These are phyloP conservation scores for Hedya salicella DNA, from an alignment of 2,888 invertebrate species.

Conservation along the genomic window DNA sequence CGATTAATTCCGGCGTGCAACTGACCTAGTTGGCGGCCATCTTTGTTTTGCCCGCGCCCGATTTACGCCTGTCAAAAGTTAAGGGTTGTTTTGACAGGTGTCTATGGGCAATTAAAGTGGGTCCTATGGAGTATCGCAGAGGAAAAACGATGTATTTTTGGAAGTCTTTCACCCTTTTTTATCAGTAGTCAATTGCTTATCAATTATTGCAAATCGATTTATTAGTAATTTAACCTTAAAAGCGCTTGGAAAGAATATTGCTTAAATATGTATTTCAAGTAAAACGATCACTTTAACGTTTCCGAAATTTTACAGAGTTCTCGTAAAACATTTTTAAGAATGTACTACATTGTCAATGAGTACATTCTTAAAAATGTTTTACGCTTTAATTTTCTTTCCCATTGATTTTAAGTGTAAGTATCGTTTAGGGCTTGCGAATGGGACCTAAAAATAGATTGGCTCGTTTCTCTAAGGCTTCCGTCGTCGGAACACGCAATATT, in stretches of 20 bases:
- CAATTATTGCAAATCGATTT: not conserved
- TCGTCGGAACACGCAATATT: constrained; percentile 14
- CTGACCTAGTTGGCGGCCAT: constrained; percentile 42
- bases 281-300: not conserved
- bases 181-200: not conserved
- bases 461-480: not conserved
- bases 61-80: constrained; percentile 40
- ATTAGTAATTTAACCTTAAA: not conserved
- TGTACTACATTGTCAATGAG: constrained; percentile 2
- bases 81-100: constrained; percentile 40
- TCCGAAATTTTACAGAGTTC: not conserved
- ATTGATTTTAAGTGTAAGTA: constrained; percentile 32
- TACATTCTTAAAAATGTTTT: constrained; percentile 12
- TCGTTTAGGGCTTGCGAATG: constrained; percentile 15
- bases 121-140: not conserved
- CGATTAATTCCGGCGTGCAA: constrained; percentile 37
- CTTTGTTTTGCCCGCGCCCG: constrained; percentile 35
- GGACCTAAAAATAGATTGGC: constrained; percentile 14
- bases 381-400: constrained; percentile 21
- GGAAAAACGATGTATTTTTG: not conserved
- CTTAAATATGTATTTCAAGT: not conserved
- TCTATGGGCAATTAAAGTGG: constrained; percentile 18
- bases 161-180: not conserved
- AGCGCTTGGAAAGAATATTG: not conserved
- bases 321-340: not conserved